Percentiles rank a stretch among this genome's conserved stretches.
These are phyloP conservation scores for Helarctos malayanus DNA, from an alignment of 2,797 vertebrate genomes.

Conservation along the genomic window DNA sequence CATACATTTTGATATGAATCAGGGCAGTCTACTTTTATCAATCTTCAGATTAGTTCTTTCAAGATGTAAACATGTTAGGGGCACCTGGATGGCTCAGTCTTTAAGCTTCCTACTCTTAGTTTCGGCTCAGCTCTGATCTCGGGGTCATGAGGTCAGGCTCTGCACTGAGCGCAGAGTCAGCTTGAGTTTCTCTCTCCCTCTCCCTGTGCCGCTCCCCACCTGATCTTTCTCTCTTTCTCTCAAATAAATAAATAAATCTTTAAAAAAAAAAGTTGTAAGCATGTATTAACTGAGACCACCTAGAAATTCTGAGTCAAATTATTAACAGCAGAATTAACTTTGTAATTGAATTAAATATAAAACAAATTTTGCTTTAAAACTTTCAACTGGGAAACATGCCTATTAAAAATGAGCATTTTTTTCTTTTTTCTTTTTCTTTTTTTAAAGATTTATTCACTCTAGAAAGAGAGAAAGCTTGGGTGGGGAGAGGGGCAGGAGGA, in stretches of 20 bases:
- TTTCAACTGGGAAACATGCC: not conserved
- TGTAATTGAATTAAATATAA: not conserved
- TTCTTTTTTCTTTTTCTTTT: not conserved
- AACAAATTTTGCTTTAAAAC: not conserved
- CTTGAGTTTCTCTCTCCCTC: not conserved
- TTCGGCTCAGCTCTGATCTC: not conserved
- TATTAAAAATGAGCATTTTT: not conserved
- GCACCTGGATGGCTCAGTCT: not conserved
- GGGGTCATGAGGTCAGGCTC: not conserved
- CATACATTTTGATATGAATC: not conserved
- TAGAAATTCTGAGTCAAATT: conserved; percentile 3
- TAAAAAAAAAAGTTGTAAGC: not conserved
- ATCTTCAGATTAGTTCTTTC: not conserved
- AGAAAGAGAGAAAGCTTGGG: not conserved
- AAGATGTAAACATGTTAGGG: not conserved
- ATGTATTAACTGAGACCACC: not conserved
- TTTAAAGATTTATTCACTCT: not conserved
- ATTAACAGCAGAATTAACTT: conserved; percentile 4
- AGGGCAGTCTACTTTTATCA: not conserved
- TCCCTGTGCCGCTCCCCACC: not conserved
- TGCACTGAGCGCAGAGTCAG: not conserved
- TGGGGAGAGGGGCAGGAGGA: not conserved
- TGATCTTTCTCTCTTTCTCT: not conserved
- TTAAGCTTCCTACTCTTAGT: not conserved
- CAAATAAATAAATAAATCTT: not conserved